Conservation (phyloP, 2,113 vertebrate genomes). For the Chaetodon trifascialis region DNA sequence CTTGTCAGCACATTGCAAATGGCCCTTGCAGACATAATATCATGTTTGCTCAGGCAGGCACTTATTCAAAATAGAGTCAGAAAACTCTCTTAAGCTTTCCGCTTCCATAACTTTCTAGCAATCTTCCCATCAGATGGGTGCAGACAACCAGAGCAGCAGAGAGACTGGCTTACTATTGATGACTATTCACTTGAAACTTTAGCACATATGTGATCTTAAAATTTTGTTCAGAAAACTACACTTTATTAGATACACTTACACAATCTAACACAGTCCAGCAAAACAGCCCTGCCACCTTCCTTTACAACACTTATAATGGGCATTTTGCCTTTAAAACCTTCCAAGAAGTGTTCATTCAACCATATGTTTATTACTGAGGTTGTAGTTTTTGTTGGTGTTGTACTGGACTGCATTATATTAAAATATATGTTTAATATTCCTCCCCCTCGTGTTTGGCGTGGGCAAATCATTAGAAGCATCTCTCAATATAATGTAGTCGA, state of each 20-base stretch:
- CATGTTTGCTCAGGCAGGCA: slow-evolving; percentile 50
- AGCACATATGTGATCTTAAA: not conserved
- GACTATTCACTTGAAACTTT: not conserved
- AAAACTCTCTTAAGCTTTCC: slow-evolving; percentile 21
- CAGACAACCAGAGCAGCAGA: slow-evolving; percentile 5
- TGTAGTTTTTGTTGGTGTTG: not conserved
- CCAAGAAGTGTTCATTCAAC: not conserved
- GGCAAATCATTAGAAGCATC: not conserved
- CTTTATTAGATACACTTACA: not conserved
- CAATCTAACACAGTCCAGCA: not conserved
- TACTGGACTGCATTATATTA: not conserved
- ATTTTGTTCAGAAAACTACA: not conserved
- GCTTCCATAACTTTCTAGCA: not conserved
- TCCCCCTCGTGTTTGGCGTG: not conserved
- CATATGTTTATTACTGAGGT: no score
- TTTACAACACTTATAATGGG: not conserved
- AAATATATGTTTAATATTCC: not conserved
- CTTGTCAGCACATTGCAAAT: slow-evolving; percentile 72
- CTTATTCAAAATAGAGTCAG: slow-evolving; percentile 42
- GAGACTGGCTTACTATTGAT: not conserved
- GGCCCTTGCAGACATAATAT: slow-evolving; percentile 51
- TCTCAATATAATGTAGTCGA: not conserved
- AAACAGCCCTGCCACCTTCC: not conserved
- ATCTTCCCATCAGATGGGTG: not conserved
- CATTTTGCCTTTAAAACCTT: not conserved